Conservation (phyloP, 2,113 vertebrate species). For the Hucho hucho region DNA sequence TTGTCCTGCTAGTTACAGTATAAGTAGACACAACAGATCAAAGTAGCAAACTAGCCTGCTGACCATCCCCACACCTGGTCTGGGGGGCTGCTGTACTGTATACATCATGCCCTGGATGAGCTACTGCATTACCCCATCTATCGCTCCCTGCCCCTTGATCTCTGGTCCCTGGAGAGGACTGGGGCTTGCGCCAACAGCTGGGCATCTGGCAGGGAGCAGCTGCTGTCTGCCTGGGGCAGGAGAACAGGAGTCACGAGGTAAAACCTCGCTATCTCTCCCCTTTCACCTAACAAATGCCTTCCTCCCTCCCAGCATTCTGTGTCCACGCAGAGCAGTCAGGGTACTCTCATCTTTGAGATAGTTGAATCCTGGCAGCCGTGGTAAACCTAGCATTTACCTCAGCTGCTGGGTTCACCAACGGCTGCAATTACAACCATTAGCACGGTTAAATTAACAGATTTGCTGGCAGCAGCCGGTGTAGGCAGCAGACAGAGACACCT, state of each 20-base stretch:
- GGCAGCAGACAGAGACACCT: conserved; percentile 39
- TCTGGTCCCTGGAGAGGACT: conserved; percentile 36
- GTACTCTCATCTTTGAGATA: conserved; percentile 23
- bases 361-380: conserved; percentile 61
- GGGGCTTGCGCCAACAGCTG: conserved; percentile 27
- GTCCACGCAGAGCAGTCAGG: conserved; percentile 18
- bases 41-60: conserved; percentile 4
- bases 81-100: conserved; percentile 18
- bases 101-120: conserved; percentile 27
- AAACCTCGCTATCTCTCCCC: conserved; percentile 15
- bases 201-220: conserved; percentile 52
- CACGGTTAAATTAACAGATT: conserved; percentile 79
- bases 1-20: not conserved
- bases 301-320: not conserved
- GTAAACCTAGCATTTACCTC: conserved; percentile 75
- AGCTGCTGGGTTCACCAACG: conserved; percentile 74
- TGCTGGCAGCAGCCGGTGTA: conserved; percentile 64
- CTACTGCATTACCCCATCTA: conserved; percentile 42
- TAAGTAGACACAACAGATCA: too few relatives aligned
- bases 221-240: conserved; percentile 40
- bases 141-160: conserved; percentile 16
- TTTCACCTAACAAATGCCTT: conserved; percentile 7
- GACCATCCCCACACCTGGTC: conserved; percentile 24
- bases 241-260: conserved; percentile 14
- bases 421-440: conserved; percentile 76